Evolutionary conservation across 1,140 invertebrate species (phyloP).

Genomic region (Tetragnatha versicolor): DNA sequence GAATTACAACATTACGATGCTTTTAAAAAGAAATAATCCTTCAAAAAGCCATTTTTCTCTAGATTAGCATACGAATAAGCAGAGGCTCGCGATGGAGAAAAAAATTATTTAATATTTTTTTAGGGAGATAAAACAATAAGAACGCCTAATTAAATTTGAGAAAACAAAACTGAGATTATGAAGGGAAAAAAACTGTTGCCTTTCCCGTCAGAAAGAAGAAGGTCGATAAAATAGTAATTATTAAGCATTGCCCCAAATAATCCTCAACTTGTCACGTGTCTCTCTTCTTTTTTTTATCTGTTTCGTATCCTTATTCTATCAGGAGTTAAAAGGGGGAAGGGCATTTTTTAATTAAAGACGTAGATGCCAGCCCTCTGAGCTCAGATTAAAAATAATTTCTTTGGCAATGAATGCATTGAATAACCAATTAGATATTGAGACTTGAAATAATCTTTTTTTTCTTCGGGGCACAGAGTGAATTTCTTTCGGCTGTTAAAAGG

Average conservation of each 20-base stretch:
- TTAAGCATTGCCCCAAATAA: constrained; percentile 43
- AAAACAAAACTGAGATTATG: constrained; percentile 48
- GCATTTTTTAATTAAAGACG: constrained; percentile 42
- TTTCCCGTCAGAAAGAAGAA: constrained; percentile 24
- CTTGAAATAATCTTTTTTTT: no score
- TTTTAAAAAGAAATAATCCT: constrained; percentile 24
- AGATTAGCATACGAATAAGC: constrained; percentile 49
- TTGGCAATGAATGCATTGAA: constrained; percentile 27
- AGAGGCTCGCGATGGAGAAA: neutral
- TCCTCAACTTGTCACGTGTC: constrained; percentile 38
- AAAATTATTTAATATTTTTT: constrained; percentile 48
- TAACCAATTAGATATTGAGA: constrained; percentile 37
- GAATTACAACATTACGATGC: constrained; percentile 27
- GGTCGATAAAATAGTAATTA: constrained; percentile 48
- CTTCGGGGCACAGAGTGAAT: no score
- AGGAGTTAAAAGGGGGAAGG: constrained; percentile 11
- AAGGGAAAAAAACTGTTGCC: constrained; percentile 16
- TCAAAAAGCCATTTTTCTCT: constrained; percentile 33
- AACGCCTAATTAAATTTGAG: constrained; percentile 49
- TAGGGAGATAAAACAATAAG: constrained; percentile 44
- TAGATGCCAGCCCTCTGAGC: constrained; percentile 2
- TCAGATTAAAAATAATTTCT: constrained; percentile 44
- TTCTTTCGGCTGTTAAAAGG: no score
- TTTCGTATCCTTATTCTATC: constrained; percentile 34
- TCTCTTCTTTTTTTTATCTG: constrained; percentile 45